phyloP scores from a whole-genome alignment of 2,113 vertebrate species.

The Sinocyclocheilus anophthalmus region DNA sequence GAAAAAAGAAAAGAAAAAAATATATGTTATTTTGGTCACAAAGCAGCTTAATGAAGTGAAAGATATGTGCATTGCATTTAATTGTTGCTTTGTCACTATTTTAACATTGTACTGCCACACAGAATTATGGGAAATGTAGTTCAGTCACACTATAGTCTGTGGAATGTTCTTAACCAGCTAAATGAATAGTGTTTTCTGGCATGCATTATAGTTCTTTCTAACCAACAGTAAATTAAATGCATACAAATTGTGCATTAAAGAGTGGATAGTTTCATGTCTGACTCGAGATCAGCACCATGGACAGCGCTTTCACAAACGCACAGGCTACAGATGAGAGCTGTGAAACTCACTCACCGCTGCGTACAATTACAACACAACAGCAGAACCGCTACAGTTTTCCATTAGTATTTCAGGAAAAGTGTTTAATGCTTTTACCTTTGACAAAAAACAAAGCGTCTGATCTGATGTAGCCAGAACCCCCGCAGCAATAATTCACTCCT shows the following conservation, averaged over 20 bases:
- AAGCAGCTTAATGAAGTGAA: neutral
- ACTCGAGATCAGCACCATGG: neutral
- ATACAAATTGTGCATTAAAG: neutral
- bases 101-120: neutral
- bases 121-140: neutral
- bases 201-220: neutral
- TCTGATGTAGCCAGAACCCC: neutral
- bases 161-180: neutral
- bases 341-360: neutral
- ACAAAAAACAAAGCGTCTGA: neutral
- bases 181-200: neutral
- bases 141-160: neutral
- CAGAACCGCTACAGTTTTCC: neutral
- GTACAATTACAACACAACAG: neutral
- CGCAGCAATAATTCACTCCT: neutral
- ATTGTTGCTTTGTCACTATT: neutral
- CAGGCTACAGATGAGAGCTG: neutral
- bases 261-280: neutral
- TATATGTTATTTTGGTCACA: no score
- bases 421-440: constrained; percentile 5
- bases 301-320: neutral
- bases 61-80: neutral
- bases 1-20: neutral
- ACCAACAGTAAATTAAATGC: neutral
- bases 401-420: neutral